phyloP scores from a whole-genome alignment of 2,113 vertebrate genomes.

The Platysteira castanea region DNA sequence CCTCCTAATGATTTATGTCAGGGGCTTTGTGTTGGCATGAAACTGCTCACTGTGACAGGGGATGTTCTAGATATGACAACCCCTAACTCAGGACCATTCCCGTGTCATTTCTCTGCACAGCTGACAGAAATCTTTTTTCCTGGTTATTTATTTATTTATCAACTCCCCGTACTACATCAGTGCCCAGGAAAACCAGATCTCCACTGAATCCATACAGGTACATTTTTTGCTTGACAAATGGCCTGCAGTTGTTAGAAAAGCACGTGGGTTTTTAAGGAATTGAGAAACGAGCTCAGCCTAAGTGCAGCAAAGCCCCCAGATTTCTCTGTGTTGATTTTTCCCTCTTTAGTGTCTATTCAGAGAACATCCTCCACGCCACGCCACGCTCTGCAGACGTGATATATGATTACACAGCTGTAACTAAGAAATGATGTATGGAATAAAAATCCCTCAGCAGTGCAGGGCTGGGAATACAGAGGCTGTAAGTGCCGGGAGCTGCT shows the following conservation, averaged over 20 bases:
- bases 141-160: conserved; percentile 2
- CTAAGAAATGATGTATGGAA: conserved; percentile 36
- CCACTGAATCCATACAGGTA: background rate
- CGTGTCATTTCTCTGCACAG: background rate
- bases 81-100: background rate
- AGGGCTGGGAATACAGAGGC: background rate
- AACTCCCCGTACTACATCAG: background rate
- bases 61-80: background rate
- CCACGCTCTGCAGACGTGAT: background rate
- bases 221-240: conserved; percentile 4
- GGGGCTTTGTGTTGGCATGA: background rate
- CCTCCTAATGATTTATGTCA: background rate
- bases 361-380: background rate
- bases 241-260: background rate
- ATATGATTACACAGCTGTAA: conserved; percentile 39
- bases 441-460: conserved; percentile 9
- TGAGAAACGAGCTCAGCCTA: background rate
- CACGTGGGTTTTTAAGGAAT: background rate
- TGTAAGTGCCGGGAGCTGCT: background rate
- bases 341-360: conserved; percentile 10
- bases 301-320: background rate
- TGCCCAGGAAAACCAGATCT: background rate
- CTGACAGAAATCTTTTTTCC: background rate
- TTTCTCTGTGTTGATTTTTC: background rate
- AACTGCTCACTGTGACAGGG: background rate